Evolutionary conservation across 2,888 invertebrate genomes (phyloP).

Genomic region (Hypomecis atomaria): DNA sequence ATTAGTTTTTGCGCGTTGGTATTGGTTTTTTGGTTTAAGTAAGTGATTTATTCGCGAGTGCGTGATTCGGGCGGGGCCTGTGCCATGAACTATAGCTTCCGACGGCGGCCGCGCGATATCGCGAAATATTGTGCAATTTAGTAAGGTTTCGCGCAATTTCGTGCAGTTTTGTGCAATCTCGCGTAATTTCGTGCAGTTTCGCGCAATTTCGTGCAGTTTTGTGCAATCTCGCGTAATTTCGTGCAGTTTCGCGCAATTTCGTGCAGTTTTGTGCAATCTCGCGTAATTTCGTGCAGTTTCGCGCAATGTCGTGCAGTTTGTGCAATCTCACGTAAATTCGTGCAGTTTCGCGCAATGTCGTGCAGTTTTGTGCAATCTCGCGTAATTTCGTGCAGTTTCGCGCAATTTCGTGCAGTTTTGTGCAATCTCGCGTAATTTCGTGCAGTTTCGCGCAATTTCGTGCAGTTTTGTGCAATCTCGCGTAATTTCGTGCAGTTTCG

Average conservation of each 20-base stretch:
- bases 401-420: too few species aligned
- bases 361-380: constrained; percentile 1
- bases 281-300: background rate
- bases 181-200: background rate
- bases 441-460: too few species aligned
- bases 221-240: too few species aligned
- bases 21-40: too few species aligned
- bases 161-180: background rate
- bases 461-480: too few species aligned
- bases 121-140: background rate
- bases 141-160: too few species aligned
- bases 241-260: background rate
- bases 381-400: background rate
- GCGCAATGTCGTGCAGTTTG: too few species aligned
- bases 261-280: background rate
- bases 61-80: constrained; percentile 8
- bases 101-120: background rate
- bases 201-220: too few species aligned
- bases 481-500: too few species aligned
- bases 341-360: background rate
- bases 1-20: too few species aligned
- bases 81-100: constrained; percentile 23
- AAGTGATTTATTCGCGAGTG: background rate
- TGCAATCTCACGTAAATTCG: too few species aligned
- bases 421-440: too few species aligned